These are phyloP conservation scores for Danio tinwini DNA, from an alignment of 2,797 vertebrate genomes.

Conservation along the genomic window DNA sequence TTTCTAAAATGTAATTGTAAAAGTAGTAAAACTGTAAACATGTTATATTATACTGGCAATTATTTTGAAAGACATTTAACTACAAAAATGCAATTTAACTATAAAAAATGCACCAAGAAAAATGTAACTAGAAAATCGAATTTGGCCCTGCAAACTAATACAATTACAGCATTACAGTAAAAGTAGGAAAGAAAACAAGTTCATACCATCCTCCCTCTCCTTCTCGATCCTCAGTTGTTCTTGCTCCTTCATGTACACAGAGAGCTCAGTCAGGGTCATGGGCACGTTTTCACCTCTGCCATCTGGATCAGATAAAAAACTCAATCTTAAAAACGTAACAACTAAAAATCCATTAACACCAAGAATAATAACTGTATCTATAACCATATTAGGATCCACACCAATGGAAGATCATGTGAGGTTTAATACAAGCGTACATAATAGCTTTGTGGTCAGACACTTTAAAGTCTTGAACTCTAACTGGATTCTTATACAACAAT, in stretches of 20 bases:
- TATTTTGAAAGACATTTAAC: no score
- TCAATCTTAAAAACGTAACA: not conserved
- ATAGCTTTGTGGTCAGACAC: no score
- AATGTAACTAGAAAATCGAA: not conserved
- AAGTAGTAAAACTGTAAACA: no score
- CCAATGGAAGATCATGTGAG: not conserved
- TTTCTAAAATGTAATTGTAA: no score
- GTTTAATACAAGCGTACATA: no score
- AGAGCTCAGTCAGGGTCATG: slow-evolving; percentile 91
- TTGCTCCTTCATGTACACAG: slow-evolving; percentile 85
- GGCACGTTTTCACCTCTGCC: slow-evolving; percentile 75
- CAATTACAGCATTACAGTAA: not conserved
- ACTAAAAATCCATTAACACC: not conserved
- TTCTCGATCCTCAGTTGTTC: slow-evolving; percentile 86
- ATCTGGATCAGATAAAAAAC: slow-evolving; percentile 60
- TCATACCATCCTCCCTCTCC: slow-evolving; percentile 92
- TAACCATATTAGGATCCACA: not conserved
- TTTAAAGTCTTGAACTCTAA: no score
- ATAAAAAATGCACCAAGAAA: no score
- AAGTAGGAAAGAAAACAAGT: not conserved
- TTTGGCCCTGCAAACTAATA: not conserved
- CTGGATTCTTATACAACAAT: no score
- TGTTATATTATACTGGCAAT: no score
- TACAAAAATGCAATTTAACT: no score
- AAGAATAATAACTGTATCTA: not conserved